phyloP scores from a whole-genome alignment of 1,140 invertebrate genomes.

The Musca vetustissima region DNA sequence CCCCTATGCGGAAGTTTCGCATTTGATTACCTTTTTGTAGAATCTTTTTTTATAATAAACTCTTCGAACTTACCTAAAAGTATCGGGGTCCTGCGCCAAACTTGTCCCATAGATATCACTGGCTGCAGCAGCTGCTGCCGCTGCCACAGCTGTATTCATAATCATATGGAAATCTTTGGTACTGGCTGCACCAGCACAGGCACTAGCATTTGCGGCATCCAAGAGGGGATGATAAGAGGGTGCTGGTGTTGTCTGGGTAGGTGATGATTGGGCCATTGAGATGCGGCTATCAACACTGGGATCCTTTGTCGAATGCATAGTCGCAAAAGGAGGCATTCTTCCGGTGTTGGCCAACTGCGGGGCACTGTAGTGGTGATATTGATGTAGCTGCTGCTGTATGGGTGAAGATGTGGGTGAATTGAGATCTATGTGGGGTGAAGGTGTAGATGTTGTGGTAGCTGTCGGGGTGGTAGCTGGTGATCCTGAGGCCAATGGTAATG shows the following conservation, averaged over 20 bases:
- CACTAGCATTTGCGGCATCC: constrained; percentile 47
- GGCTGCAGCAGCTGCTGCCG: constrained; percentile 41
- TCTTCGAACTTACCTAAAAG: constrained; percentile 43
- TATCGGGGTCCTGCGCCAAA: constrained; percentile 52
- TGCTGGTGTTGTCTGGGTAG: constrained; percentile 28
- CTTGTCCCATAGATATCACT: constrained; percentile 29
- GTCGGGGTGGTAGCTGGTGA: constrained; percentile 40
- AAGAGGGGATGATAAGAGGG: constrained; percentile 45
- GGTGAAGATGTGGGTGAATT: constrained; percentile 39
- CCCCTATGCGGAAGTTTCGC: too few species aligned
- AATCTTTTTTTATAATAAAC: neutral
- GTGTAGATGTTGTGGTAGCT: constrained; percentile 45
- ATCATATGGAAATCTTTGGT: constrained; percentile 52
- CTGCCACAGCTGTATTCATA: constrained; percentile 52
- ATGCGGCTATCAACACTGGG: too few species aligned
- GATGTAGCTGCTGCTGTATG: constrained; percentile 28
- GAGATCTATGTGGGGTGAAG: constrained; percentile 48
- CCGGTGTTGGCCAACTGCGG: constrained; percentile 28
- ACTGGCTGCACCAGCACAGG: constrained; percentile 45
- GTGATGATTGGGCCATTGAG: too few species aligned
- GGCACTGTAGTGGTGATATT: constrained; percentile 2
- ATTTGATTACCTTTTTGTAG: too few species aligned
- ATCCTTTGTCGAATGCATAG: too few species aligned
- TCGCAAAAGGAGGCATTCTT: constrained; percentile 26
- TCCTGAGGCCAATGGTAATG: constrained; percentile 24